Evolutionary conservation across 2,797 vertebrate genomes (phyloP).

Genomic region (Eurystomus glaucurus): DNA sequence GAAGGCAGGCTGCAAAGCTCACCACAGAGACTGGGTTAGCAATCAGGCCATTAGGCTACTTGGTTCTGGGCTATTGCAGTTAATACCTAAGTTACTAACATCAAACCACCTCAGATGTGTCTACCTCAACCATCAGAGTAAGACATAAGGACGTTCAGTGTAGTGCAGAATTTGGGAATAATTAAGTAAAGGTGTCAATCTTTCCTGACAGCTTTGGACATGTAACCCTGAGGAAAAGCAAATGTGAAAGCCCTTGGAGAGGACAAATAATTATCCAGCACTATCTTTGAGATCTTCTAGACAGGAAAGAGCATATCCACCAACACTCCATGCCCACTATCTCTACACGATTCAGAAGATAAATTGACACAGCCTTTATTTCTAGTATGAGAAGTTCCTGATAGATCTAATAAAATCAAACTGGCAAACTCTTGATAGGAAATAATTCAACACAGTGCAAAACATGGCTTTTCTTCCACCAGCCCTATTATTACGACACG

Average conservation of each 20-base stretch:
- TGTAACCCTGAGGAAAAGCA: background rate
- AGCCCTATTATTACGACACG: background rate
- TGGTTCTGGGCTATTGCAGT: background rate
- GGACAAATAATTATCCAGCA: background rate
- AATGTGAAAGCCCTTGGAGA: background rate
- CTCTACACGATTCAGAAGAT: background rate
- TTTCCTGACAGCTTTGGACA: background rate
- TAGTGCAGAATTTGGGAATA: background rate
- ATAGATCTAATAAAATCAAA: background rate
- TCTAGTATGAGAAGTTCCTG: background rate
- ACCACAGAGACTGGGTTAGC: background rate
- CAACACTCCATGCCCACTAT: background rate
- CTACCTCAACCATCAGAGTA: background rate
- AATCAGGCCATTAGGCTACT: background rate
- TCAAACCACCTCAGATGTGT: background rate
- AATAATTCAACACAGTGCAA: background rate
- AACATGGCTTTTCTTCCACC: background rate
- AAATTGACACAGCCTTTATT: background rate
- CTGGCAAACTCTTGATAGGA: background rate
- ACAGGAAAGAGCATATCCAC: slow-evolving; percentile 15
- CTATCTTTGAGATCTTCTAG: slow-evolving; percentile 24
- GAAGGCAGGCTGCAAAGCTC: background rate
- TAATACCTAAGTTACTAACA: background rate
- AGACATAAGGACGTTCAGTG: background rate
- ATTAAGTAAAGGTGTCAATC: background rate